These are phyloP conservation scores for Hydrocynus forskahlii DNA, from an alignment of 2,797 vertebrate genomes.

Conservation along the genomic window DNA sequence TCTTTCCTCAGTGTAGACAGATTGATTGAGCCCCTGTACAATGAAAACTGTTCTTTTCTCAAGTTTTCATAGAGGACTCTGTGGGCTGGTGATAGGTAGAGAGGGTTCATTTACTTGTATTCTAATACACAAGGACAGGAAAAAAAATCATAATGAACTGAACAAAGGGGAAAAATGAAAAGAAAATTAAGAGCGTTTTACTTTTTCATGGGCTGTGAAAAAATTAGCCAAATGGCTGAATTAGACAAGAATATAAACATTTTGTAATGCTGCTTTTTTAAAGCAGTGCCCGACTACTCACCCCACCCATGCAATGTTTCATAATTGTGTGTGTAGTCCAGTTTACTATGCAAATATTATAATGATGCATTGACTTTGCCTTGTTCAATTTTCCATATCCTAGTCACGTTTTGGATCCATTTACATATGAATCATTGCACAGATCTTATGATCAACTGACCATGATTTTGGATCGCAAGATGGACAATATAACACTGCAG, in stretches of 20 bases:
- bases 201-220: neutral
- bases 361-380: neutral
- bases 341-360: neutral
- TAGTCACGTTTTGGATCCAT: neutral
- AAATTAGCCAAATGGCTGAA: constrained; percentile 7
- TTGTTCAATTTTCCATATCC: neutral
- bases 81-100: neutral
- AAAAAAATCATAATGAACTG: neutral
- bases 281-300: neutral
- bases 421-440: neutral
- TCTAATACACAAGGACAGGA: neutral
- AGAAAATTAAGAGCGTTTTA: neutral
- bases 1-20: constrained; percentile 2
- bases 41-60: neutral
- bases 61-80: neutral
- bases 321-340: neutral
- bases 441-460: neutral
- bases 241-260: constrained; percentile 14
- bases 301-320: neutral
- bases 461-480: neutral
- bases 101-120: neutral
- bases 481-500: neutral
- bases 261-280: neutral
- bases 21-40: constrained; percentile 8
- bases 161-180: neutral